Evolutionary conservation across 2,113 vertebrate genomes (phyloP).

Genomic region (Platanista minor): DNA sequence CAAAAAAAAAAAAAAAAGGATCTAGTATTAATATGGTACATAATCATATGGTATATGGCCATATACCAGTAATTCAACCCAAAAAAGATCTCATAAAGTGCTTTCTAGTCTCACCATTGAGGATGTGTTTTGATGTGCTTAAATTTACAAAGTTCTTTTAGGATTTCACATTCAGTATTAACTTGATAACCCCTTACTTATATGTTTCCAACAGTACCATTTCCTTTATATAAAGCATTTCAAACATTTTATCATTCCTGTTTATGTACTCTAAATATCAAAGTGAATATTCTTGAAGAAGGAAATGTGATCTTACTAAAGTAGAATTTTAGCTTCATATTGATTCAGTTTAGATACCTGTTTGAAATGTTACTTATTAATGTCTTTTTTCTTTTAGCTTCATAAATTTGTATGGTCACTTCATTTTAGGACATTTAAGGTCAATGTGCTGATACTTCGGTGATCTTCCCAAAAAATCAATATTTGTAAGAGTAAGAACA

Average conservation of each 20-base stretch:
- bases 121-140: background rate
- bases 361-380: slow-evolving; percentile 12
- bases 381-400: slow-evolving; percentile 1
- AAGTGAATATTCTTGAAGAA: slow-evolving; percentile 3
- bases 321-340: background rate
- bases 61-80: background rate
- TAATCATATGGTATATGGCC: background rate
- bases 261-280: background rate
- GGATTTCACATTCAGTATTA: background rate
- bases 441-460: background rate
- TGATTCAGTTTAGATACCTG: slow-evolving; percentile 10
- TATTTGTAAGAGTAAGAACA: background rate
- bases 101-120: background rate
- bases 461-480: background rate
- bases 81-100: background rate
- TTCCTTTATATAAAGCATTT: slow-evolving; percentile 16
- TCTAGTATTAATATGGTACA: background rate
- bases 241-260: background rate
- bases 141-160: background rate
- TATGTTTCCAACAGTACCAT: background rate
- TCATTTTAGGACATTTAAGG: background rate
- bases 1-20: background rate
- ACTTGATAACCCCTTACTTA: background rate
- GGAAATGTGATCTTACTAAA: background rate
- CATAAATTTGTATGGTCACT: background rate